Conservation (phyloP, 2,113 vertebrate genomes). For the Chamaea fasciata region DNA sequence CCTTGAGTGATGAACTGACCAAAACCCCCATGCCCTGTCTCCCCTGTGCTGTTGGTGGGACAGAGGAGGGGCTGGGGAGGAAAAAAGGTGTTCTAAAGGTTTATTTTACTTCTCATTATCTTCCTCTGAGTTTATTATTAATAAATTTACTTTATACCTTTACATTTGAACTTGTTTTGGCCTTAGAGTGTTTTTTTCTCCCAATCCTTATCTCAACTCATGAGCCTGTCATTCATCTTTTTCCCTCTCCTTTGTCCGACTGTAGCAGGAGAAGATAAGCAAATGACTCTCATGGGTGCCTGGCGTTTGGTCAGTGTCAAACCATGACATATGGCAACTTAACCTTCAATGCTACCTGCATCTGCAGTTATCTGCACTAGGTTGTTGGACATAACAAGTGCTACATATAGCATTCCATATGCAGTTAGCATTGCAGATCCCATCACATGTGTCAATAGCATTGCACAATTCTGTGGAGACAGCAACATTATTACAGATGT, state of each 20-base stretch:
- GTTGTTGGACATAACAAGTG: not conserved
- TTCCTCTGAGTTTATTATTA: not conserved
- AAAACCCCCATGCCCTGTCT: not conserved
- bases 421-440: not conserved
- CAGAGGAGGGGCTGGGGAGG: too few species aligned
- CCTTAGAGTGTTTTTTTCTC: not conserved
- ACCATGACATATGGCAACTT: not conserved
- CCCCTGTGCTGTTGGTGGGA: not conserved
- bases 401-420: not conserved
- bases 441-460: not conserved
- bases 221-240: not conserved
- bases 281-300: accelerated
- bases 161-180: not conserved
- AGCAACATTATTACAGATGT: not conserved
- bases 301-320: not conserved
- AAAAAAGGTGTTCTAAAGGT: not conserved
- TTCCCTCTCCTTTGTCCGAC: not conserved
- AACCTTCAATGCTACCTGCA: not conserved
- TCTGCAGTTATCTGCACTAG: not conserved
- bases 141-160: not conserved
- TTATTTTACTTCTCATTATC: not conserved
- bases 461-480: not conserved
- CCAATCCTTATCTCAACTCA: not conserved
- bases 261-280: not conserved
- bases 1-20: not conserved